Base-by-base conservation (phyloP, 2,888 invertebrate species). In the Zhuqinia jingwanae region DNA sequence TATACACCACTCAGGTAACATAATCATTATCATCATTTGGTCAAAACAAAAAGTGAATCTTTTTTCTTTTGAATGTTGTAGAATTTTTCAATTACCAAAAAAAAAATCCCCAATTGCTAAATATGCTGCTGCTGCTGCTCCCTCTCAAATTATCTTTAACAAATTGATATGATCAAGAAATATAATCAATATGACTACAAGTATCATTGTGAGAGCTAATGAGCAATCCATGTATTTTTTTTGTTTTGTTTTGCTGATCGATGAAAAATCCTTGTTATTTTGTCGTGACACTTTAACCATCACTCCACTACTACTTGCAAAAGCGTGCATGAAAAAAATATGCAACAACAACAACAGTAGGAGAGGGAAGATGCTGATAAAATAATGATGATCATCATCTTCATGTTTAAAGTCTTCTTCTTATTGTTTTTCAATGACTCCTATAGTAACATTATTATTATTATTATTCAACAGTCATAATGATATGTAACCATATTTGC, bases 151-250 rank as follows among this genome's bases (percentile, higher is more conserved):
- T 25, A 58, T 58, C 58, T 25, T 20, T 22, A 22, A 75, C 76
- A 76, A 76, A 76, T 76, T 76, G 76, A 76, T 58, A 76, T 36
- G 58, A 76, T 76, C 76, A 58, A 42, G 0, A 20, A 53, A 58
- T 47, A 70, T 13, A 47, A 30, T 30, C n/a, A 30, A 76, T 20
- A 36, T 45, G 30, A 65, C 17, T 58, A 56, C 20, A 13, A 22
- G 53, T 65, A 68, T 50, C 68, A 79, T 47, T 79, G 36, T 53
- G n/a, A 22, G 20, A 79, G n/a, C 63, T 84, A 84, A 84, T 84
- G 77, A 84, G 83, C 65, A 77, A 84, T 84, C 77, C 83, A 77
- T 84, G 83, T 84, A 25, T 22, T 70, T 73, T 17, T 50, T 20
- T 42, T 45, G 27, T 10, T 65, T 36, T n/a, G n/a, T n/a, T n/a